These are phyloP conservation scores for Austrofundulus limnaeus DNA, from an alignment of 2,113 vertebrate genomes.

Conservation along the genomic window DNA sequence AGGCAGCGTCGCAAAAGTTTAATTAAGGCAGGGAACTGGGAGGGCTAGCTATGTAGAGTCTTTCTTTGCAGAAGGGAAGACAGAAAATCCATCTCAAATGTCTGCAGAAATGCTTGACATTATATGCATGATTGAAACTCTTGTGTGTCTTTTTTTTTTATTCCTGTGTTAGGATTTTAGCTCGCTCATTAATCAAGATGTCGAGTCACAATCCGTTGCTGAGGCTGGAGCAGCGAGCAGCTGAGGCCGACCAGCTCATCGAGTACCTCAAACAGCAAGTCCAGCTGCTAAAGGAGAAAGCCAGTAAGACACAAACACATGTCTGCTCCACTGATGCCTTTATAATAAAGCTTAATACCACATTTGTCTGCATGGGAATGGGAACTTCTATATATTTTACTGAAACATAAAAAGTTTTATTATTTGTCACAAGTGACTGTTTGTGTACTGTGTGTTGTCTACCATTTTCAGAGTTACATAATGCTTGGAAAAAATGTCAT, in stretches of 20 bases:
- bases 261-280: conserved; percentile 96
- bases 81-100: background rate
- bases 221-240: conserved; percentile 91
- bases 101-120: background rate
- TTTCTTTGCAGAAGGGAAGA: no score
- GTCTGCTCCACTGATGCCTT: background rate
- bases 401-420: no score
- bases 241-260: conserved; percentile 95
- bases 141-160: background rate
- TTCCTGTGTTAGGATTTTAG: conserved; percentile 81
- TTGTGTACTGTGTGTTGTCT: no score
- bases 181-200: conserved; percentile 86
- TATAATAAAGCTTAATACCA: background rate
- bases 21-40: no score
- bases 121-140: background rate
- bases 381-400: no score
- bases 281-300: conserved; percentile 95
- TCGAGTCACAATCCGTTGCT: conserved; percentile 84
- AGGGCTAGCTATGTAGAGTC: no score
- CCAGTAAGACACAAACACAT: conserved; percentile 81
- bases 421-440: no score
- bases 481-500: no score
- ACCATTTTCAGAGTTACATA: no score
- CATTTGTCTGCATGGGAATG: background rate
- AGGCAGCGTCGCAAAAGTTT: no score